These are phyloP conservation scores for Gymnothorax reevesii DNA, from an alignment of 2,797 vertebrate genomes.

Conservation along the genomic window DNA sequence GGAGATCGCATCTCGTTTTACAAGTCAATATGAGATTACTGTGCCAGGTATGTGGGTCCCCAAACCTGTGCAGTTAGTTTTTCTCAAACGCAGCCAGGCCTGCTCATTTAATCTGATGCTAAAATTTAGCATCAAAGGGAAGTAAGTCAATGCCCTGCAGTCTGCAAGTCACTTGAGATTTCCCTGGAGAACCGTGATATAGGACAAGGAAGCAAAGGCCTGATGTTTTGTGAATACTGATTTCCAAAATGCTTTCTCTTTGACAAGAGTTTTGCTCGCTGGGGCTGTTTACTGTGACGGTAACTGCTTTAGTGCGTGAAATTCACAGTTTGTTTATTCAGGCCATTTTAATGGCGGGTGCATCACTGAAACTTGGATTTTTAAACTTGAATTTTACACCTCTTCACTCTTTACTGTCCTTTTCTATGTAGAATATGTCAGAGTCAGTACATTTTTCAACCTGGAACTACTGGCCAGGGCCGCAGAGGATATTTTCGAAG, in stretches of 20 bases:
- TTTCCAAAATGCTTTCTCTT: not conserved
- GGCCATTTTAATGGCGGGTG: no score
- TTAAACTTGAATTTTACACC: no score
- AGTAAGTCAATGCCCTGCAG: not conserved
- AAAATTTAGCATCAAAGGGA: not conserved
- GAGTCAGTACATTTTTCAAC: not conserved
- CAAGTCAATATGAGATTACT: slow-evolving; percentile 3
- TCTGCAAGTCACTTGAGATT: not conserved
- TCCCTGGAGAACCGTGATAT: not conserved
- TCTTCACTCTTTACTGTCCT: not conserved
- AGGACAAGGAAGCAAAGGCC: not conserved
- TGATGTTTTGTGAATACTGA: not conserved
- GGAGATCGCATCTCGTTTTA: not conserved
- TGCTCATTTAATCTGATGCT: not conserved
- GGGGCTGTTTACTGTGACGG: not conserved
- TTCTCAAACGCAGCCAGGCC: not conserved
- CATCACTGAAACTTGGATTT: no score
- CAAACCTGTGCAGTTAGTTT: not conserved
- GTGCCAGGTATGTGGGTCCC: not conserved
- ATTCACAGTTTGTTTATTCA: not conserved
- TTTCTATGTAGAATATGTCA: no score
- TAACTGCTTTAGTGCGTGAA: not conserved
- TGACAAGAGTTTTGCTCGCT: not conserved
- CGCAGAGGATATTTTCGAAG: no score
- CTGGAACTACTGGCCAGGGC: no score